Conservation (phyloP, 1,140 invertebrate species). For the Acromyrmex charruanus region DNA sequence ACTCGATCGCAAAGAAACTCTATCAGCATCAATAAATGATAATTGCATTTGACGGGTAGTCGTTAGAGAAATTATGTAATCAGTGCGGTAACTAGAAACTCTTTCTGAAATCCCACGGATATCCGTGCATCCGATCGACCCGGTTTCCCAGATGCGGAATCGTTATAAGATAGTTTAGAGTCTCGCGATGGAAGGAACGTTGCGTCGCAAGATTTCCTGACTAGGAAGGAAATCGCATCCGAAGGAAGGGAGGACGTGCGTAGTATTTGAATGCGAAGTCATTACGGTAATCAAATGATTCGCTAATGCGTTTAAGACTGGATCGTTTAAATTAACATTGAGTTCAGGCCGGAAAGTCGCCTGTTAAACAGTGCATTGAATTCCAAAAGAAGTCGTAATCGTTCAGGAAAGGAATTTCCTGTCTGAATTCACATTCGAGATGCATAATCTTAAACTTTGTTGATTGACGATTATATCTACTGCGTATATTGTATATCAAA, state of each 20-base stretch:
- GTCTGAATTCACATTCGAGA: not conserved
- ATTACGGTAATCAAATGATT: constrained; percentile 39
- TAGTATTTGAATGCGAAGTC: constrained; percentile 21
- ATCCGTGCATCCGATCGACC: constrained; percentile 47
- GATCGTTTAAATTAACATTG: constrained; percentile 39
- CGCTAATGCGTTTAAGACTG: constrained; percentile 37
- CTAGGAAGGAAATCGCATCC: not conserved
- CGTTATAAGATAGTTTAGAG: not conserved
- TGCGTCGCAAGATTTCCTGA: not conserved
- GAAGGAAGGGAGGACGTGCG: constrained; percentile 9
- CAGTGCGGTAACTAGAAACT: constrained; percentile 37
- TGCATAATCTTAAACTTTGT: not conserved
- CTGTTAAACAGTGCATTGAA: not conserved
- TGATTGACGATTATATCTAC: not conserved
- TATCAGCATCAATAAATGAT: constrained; percentile 58
- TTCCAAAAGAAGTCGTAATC: not conserved
- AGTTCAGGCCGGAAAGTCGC: not conserved
- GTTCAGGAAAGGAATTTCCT: not conserved
- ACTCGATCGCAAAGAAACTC: constrained; percentile 6
- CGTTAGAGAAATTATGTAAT: constrained; percentile 43
- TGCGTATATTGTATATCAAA: not conserved
- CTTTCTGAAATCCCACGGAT: constrained; percentile 42
- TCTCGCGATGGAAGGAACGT: not conserved
- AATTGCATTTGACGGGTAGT: constrained; percentile 19
- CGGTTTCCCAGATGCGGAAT: constrained; percentile 9